Evolutionary conservation across 2,888 invertebrate species (phyloP).

Genomic region (Cetonia aurata): DNA sequence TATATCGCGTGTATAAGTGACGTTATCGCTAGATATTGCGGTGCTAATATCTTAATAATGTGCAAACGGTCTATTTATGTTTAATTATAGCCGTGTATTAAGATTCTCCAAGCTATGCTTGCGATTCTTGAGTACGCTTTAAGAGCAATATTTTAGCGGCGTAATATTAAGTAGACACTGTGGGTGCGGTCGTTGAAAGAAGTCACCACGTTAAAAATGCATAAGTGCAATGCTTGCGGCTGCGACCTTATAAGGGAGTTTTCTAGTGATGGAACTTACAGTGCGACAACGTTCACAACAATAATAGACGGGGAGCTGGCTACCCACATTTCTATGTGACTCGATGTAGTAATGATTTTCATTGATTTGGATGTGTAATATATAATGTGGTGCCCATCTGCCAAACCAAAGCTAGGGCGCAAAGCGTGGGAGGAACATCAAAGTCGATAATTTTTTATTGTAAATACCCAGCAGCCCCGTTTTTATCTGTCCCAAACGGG

Average conservation of each 20-base stretch:
- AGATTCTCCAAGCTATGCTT: constrained; percentile 32
- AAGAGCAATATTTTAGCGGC: constrained; percentile 19
- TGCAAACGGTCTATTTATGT: constrained; percentile 42
- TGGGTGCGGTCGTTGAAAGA: constrained; percentile 12
- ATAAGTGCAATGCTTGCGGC: constrained; percentile 18
- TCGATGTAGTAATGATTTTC: too few species aligned
- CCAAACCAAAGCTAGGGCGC: too few species aligned
- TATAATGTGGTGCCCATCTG: too few species aligned
- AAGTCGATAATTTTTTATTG: too few species aligned
- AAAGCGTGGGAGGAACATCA: too few species aligned
- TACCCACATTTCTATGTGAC: too few species aligned
- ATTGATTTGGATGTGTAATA: too few species aligned
- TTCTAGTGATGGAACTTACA: constrained; percentile 1
- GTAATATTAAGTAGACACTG: constrained; percentile 30
- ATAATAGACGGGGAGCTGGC: too few species aligned
- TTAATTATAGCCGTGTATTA: constrained; percentile 38
- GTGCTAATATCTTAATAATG: constrained; percentile 43
- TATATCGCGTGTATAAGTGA: constrained; percentile 36
- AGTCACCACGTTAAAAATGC: constrained; percentile 15
- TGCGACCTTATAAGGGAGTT: constrained; percentile 8
- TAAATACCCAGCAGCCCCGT: too few species aligned
- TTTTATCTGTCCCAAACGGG: too few species aligned
- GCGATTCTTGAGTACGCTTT: constrained; percentile 25
- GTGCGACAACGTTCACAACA: too few species aligned
- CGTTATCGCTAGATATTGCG: constrained; percentile 38